A percentile compares a stretch with the other conserved stretches of the same genome.
phyloP scores from a whole-genome alignment of 2,888 invertebrate species.

The Phania funesta region DNA sequence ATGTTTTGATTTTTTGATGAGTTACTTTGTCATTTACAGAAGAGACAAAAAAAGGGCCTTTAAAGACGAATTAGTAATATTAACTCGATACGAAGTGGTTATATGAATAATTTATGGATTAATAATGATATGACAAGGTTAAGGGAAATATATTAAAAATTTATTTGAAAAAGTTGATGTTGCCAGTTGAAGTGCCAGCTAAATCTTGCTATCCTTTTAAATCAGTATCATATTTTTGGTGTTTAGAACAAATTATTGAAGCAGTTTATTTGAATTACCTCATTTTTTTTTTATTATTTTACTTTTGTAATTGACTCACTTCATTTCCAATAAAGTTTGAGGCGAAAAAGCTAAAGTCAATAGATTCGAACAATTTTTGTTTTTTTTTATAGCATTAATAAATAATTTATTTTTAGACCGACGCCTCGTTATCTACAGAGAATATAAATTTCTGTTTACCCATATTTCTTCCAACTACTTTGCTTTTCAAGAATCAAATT shows the following conservation, averaged over 20 bases:
- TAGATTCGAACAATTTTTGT: constrained; percentile 9
- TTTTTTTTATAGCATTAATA: neutral
- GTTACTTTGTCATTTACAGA: constrained; percentile 17
- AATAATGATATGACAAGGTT: neutral
- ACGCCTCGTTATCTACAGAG: constrained; percentile 19
- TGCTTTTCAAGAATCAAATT: neutral
- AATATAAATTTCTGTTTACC: constrained; percentile 20
- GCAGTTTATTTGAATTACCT: constrained; percentile 27
- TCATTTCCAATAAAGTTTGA: constrained; percentile 22
- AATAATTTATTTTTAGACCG: constrained; percentile 13
- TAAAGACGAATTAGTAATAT: constrained; percentile 40
- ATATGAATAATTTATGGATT: constrained; percentile 39
- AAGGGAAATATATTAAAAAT: neutral
- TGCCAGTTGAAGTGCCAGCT: neutral
- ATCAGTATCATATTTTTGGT: neutral
- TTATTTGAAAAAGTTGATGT: neutral
- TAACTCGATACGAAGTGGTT: neutral
- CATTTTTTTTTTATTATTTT: neutral
- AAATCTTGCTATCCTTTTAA: neutral
- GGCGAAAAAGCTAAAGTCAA: neutral
- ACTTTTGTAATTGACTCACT: constrained; percentile 12
- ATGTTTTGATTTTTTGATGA: constrained; percentile 62
- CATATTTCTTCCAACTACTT: neutral
- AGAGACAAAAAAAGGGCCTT: neutral
- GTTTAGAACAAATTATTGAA: neutral